Base-by-base conservation (phyloP, 2,888 invertebrate species). In the Philhelius pedissequus region DNA sequence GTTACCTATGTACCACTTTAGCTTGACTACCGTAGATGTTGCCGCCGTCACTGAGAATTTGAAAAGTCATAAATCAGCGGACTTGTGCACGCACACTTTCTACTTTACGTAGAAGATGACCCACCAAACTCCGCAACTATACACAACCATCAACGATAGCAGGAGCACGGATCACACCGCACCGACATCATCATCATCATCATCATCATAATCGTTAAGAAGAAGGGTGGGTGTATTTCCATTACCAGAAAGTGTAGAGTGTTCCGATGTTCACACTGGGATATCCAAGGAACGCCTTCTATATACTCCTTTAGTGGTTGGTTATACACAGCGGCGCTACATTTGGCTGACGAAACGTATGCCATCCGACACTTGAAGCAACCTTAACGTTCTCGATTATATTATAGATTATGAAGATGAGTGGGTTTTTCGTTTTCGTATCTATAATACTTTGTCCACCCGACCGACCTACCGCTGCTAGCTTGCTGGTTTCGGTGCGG, bases 381-480 rank as follows among this genome's bases (percentile, higher is more conserved):
- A 75, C 64, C 74, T 83, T 74, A 83, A 83, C 66, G 74, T 58
- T 79, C 70, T 35, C 52, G 64, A 70, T 83, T 78, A 58, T 52
- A 68, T 62, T 11, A 60, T 40, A 54, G 74, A 83, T 83, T 79
- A 83, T 75, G 79, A 38, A 74, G 74, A 83, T 78, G 83, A 83
- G 78, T 83, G 83, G 69, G 83, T 70, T 71, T 43, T 43, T 40
- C 45, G 22, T 48, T 30, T 45, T 38, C 40, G 18, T n/a, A n/a
- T n/a, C 22, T 13, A 22, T 58, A 8, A 2, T 27, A 32, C 22
- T 50, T 40, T 22, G 40, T 35, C 56, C 35, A 56, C 27, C 48
- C 11, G 45, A 60, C 48, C 11, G 45, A 60, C 60, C 60, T 13
- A 43, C 62, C 18, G 60, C 40, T 38, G 20, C 15, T 32, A 3